phyloP scores from a whole-genome alignment of 2,113 vertebrate species.

The Chionomys nivalis region DNA sequence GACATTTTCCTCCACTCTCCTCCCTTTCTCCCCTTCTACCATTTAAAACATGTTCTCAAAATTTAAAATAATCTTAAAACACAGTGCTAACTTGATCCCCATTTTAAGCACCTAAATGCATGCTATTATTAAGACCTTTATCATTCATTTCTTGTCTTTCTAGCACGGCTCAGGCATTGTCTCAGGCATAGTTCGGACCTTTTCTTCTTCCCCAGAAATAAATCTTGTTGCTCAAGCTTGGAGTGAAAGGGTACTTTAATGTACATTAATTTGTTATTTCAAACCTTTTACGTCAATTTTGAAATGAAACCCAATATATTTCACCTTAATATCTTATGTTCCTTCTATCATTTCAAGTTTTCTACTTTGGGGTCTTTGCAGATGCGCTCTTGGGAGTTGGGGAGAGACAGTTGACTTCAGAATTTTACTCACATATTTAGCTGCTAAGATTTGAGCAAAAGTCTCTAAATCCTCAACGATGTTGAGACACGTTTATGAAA shows the following conservation, averaged over 20 bases:
- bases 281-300: conserved; percentile 13
- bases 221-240: background rate
- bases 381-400: conserved; percentile 42
- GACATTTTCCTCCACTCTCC: too few species aligned
- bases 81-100: background rate
- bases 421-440: conserved; percentile 60
- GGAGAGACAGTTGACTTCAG: conserved; percentile 46
- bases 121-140: background rate
- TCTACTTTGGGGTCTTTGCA: conserved; percentile 48
- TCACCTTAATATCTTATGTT: conserved; percentile 46
- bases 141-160: background rate
- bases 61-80: background rate
- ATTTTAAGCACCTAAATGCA: background rate
- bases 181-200: background rate
- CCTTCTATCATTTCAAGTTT: conserved; percentile 36
- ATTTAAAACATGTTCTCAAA: conserved; percentile 6
- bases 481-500: background rate
- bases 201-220: background rate
- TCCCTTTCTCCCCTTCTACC: too few species aligned
- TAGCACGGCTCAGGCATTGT: background rate
- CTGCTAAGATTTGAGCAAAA: conserved; percentile 48
- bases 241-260: background rate
- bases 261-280: background rate
- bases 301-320: conserved; percentile 48
- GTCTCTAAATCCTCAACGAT: conserved; percentile 8